Conservation (phyloP, 2,888 invertebrate genomes). For the Heliconius erato region DNA sequence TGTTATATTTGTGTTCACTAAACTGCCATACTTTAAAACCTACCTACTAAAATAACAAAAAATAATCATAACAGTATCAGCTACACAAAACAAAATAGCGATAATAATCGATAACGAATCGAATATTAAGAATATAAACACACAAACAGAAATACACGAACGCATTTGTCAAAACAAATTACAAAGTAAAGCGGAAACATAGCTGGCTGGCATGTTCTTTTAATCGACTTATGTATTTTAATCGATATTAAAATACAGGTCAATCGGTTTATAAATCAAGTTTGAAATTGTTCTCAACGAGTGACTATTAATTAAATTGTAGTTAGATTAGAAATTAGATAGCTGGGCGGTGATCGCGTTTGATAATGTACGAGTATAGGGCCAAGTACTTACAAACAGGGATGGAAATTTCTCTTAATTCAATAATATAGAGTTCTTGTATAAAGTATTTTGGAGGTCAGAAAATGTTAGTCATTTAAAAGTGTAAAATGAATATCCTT, state of each 20-base stretch:
- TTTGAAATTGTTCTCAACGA: conserved; percentile 85
- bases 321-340: conserved; percentile 85
- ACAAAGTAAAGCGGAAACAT: conserved; percentile 62
- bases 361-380: conserved; percentile 57
- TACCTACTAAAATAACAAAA: no score
- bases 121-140: conserved; percentile 37
- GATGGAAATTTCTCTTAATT: conserved; percentile 46
- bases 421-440: conserved; percentile 26
- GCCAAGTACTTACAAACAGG: conserved; percentile 36
- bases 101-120: conserved; percentile 14
- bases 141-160: conserved; percentile 52
- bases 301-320: conserved; percentile 86
- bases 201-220: conserved; percentile 59
- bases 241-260: conserved; percentile 80
- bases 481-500: not conserved
- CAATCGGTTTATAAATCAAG: conserved; percentile 83
- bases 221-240: conserved; percentile 73
- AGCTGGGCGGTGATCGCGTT: conserved; percentile 74
- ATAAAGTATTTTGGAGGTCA: not conserved
- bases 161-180: conserved; percentile 64
- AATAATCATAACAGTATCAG: no score
- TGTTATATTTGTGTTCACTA: not conserved
- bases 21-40: not conserved
- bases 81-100: not conserved
- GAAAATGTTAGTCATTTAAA: not conserved